Evolutionary conservation across 2,113 vertebrate species (phyloP), one percentile per base, ranked within the genome.

Genomic region (Trematocara zebra): DNA sequence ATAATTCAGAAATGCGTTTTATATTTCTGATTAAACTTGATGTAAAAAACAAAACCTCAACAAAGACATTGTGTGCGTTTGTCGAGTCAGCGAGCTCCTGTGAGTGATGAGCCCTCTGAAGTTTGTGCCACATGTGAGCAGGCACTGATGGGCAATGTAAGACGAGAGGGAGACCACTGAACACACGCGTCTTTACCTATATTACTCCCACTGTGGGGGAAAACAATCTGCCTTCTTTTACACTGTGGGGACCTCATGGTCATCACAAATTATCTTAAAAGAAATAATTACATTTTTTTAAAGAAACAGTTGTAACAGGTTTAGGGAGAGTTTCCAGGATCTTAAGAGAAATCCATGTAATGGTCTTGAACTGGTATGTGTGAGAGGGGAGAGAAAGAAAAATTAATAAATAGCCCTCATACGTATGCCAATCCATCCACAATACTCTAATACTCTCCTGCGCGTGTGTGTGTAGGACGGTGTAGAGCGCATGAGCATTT

Each of bases 161-260:
- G 74, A 57, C 8, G 81, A 91, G 84, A 81, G 5, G n/a, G 44
- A 81, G 80, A 74, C 81, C 78, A 64, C 82, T 44, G 85, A 85
- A 18, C n/a, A 78, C 40, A 1, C 1, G n/a, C 8, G 5, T 12
- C 56, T 20, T 6, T 20, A 40, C 78, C 26, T 80, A 18, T 8
- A 44, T 28, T 42, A 44, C 78, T 26, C 52, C 14, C 7, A 31
- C 14, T 33, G 20, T 42, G 51, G 52, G 35, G 14, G 52, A 6
- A 23, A n/a, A 6, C 14, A 17, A 51, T 8, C 23, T 8, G 17
- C 15, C 17, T 76, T 49, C 14, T 26, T 23, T 56, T 23, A 12
- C 33, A 80, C n/a, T 12, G 18, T 33, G 49, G 31, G 49, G 49
- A 78, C 74, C 17, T 31, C 15, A 11, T 17, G 1, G 4, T 57